Evolutionary conservation across 2,113 vertebrate genomes (phyloP), one percentile per base, ranked within the genome.

Genomic region (Cyprinus carpio): DNA sequence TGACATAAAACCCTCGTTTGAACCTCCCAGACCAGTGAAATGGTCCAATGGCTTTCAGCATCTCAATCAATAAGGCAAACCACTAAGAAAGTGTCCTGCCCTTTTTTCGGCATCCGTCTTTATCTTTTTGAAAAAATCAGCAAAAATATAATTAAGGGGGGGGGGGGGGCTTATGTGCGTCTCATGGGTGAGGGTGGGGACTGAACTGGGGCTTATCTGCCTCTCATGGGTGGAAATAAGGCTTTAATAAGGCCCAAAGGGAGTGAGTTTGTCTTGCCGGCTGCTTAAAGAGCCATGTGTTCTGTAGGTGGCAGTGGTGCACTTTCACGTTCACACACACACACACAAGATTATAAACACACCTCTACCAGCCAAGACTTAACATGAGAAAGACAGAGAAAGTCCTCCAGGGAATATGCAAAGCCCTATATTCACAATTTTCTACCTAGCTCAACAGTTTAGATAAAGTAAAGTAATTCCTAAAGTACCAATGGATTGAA

Each of bases 261-360:
- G 88, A 89, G 37, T 9, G 49, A 67, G 75, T 25, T 37, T 15
- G 16, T 37, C 81, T 62, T 51, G 37, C 43, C 31, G 49, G 34
- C 43, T 54, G 40, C 34, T 27, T 34, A 34, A 64, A 71, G 34
- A 23, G 40, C 23, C 2, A 12, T 51, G 56, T 62, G n/a, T 60
- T 71, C 87, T 87, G 85, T 89, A 89, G 89, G 85, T 88, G 89
- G 89, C 89, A 89, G 77, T 78, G 78, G 20, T 80, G 88, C 78
- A 79, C 87, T 86, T 88, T 64, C 64, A 79, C 2, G 29, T n/a
- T 40, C 18, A 40, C 62, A 46, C 9, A 58, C 29, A 58, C 29
- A 80, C 29, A 81, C 13, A 67, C 11, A 40, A 7, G 31, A 10
- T 46, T 23, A 46, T 27, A 65, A 60, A 71, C 29, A 34, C 25